These are phyloP conservation scores for Tyto alba DNA, from an alignment of 2,113 vertebrate genomes.

Conservation along the genomic window DNA sequence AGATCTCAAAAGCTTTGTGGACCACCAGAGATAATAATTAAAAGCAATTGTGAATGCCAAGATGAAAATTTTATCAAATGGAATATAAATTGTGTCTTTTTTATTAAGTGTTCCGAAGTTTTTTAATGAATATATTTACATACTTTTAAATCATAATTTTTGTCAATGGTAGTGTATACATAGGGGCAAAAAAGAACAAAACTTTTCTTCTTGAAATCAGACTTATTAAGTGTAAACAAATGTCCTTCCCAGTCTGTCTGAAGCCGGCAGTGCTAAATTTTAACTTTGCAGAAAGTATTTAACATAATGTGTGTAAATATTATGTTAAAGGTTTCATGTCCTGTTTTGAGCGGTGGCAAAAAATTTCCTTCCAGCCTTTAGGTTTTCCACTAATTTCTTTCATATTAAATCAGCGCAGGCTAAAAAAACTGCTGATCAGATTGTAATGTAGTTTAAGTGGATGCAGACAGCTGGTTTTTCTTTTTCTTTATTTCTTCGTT, in stretches of 20 bases:
- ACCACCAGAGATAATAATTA: neutral
- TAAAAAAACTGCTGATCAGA: constrained; percentile 50
- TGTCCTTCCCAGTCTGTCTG: neutral
- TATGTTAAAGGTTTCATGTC: constrained; percentile 59
- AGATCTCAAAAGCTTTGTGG: neutral
- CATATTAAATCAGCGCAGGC: constrained; percentile 29
- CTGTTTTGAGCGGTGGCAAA: constrained; percentile 59
- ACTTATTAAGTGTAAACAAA: constrained; percentile 52
- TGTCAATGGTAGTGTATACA: neutral
- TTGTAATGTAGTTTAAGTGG: constrained; percentile 44
- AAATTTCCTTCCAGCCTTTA: constrained; percentile 40
- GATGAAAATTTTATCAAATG: neutral
- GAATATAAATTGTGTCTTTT: neutral
- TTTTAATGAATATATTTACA: neutral
- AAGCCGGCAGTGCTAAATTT: constrained; percentile 1
- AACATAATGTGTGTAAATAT: constrained; percentile 54
- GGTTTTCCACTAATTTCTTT: constrained; percentile 56
- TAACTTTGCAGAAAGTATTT: constrained; percentile 40
- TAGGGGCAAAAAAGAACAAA: neutral
- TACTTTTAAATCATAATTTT: neutral
- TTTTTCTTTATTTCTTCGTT: constrained; percentile 6
- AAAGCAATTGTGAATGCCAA: neutral
- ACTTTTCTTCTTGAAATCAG: constrained; percentile 3
- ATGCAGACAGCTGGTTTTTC: constrained; percentile 37
- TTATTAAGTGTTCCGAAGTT: neutral